A percentile compares a stretch with the other conserved stretches of the same genome.
These are phyloP conservation scores for Oreotragus oreotragus DNA, from an alignment of 2,113 vertebrate genomes.

Conservation along the genomic window DNA sequence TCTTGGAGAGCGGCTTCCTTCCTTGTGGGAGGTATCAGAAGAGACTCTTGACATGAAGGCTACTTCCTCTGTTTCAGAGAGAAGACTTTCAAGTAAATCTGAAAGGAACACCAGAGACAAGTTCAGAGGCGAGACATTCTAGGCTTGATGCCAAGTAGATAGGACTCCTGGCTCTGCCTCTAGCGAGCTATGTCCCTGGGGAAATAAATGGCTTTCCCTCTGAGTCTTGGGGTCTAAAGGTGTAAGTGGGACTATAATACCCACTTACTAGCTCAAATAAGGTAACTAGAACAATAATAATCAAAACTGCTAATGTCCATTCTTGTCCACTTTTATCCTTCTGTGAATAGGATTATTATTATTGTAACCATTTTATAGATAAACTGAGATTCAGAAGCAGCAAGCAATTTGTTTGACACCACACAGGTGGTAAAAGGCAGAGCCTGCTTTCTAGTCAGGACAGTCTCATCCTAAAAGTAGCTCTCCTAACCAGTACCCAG, in stretches of 20 bases:
- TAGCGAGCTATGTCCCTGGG: background rate
- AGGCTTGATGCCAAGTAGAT: background rate
- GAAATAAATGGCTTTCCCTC: background rate
- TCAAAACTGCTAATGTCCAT: background rate
- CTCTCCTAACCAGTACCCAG: background rate
- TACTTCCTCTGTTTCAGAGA: background rate
- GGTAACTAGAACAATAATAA: background rate
- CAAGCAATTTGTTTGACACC: background rate
- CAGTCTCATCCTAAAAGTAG: background rate
- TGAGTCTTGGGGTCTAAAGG: background rate
- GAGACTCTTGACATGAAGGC: background rate
- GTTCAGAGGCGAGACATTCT: background rate
- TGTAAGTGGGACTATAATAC: background rate
- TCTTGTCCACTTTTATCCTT: background rate
- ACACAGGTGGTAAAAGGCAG: background rate
- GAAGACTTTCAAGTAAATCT: background rate
- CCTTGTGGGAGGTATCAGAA: background rate
- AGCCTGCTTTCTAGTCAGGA: background rate
- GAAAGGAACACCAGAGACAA: background rate
- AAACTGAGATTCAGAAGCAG: background rate
- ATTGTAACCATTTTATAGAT: background rate
- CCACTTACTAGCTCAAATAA: background rate
- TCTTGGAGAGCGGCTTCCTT: background rate
- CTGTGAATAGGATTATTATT: background rate
- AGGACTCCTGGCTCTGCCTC: background rate